Conservation (phyloP, 2,113 vertebrate genomes). For the Sceloporus undulatus region DNA sequence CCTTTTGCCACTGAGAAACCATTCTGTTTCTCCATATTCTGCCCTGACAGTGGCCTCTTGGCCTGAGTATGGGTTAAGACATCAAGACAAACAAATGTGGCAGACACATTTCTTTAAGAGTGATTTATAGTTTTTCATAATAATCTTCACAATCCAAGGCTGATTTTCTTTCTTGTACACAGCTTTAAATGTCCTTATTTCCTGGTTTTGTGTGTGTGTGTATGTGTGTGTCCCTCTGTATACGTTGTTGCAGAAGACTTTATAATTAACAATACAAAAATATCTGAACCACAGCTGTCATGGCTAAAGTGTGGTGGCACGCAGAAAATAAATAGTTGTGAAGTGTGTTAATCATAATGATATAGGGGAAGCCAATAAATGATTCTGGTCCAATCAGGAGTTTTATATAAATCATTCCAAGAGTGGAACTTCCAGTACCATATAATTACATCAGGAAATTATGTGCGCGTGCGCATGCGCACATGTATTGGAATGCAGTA, state of each 20-base stretch:
- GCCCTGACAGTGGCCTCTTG: too few species aligned
- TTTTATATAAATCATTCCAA: conserved; percentile 12
- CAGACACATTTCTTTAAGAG: too few species aligned
- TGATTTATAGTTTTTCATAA: too few species aligned
- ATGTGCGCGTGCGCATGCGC: background rate
- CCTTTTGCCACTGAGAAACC: too few species aligned
- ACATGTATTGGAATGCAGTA: conserved; percentile 6
- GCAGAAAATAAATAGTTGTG: conserved; percentile 28
- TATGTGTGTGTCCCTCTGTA: background rate
- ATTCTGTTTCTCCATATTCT: too few species aligned
- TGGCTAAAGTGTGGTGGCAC: background rate
- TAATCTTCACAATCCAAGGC: too few species aligned
- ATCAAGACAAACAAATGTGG: too few species aligned
- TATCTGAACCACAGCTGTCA: conserved; percentile 28
- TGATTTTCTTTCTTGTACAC: background rate
- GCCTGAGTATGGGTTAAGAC: too few species aligned
- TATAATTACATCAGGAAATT: conserved; percentile 38
- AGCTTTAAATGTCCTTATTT: background rate
- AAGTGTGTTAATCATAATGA: conserved; percentile 26
- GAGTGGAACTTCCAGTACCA: background rate
- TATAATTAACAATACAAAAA: conserved; percentile 35
- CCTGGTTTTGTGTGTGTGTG: background rate
- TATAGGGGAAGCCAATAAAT: background rate
- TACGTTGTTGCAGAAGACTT: background rate
- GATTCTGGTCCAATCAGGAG: conserved; percentile 21